phyloP scores from a whole-genome alignment of 2,113 vertebrate species.

The Pteronura brasiliensis region DNA sequence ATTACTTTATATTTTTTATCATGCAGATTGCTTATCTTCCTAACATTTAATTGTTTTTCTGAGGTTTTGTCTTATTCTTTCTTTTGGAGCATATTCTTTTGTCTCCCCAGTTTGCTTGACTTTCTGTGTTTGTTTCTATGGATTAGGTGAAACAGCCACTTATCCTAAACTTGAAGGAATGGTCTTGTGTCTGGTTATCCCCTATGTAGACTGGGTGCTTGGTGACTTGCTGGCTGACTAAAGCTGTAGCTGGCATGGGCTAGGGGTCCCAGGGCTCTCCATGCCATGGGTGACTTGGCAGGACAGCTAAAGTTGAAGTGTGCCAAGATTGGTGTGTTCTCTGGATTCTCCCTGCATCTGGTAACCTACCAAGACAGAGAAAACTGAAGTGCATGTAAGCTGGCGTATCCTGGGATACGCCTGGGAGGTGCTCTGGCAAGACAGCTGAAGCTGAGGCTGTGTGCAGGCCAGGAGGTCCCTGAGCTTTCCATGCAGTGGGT shows the following conservation, averaged over 20 bases:
- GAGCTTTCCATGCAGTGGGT: neutral
- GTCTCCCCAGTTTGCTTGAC: neutral
- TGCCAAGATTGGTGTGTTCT: neutral
- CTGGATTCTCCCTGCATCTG: neutral
- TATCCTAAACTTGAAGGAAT: neutral
- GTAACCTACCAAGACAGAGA: neutral
- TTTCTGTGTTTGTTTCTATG: neutral
- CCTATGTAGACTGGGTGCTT: neutral
- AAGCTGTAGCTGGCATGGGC: neutral
- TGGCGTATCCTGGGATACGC: neutral
- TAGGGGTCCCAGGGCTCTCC: neutral
- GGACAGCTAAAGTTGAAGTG: neutral
- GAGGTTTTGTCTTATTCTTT: neutral
- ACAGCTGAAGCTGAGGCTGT: neutral
- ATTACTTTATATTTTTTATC: neutral
- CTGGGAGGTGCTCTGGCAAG: neutral
- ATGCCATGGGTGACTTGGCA: neutral
- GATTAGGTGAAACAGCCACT: neutral
- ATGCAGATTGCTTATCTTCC: neutral
- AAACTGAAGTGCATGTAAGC: neutral
- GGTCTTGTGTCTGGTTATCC: neutral
- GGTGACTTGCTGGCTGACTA: neutral
- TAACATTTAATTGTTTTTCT: neutral
- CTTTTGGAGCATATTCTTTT: neutral
- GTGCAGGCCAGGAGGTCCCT: neutral